phyloP scores from a whole-genome alignment of 2,797 vertebrate species.

The Lutra lutra region DNA sequence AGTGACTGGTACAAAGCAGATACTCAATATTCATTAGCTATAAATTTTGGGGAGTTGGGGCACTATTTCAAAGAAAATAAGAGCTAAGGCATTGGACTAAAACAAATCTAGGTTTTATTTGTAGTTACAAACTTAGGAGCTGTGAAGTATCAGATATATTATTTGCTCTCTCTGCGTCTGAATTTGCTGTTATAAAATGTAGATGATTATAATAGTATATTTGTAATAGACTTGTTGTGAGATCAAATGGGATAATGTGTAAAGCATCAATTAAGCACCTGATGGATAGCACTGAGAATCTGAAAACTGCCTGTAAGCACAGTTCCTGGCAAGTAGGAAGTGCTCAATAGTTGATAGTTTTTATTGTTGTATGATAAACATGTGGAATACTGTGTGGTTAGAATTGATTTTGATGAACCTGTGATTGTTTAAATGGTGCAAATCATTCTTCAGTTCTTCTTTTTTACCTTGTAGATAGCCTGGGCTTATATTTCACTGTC shows the following conservation, averaged over 20 bases:
- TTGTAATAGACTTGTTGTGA: neutral
- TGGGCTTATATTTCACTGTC: neutral
- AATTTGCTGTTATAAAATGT: neutral
- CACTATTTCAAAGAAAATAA: neutral
- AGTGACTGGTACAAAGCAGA: neutral
- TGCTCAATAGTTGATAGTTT: neutral
- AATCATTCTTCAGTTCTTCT: conserved; percentile 14
- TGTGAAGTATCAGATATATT: neutral
- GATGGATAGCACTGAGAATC: neutral
- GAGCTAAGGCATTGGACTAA: neutral
- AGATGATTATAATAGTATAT: neutral
- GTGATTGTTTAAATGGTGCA: neutral
- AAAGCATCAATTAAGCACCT: conserved; percentile 13
- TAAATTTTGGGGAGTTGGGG: neutral
- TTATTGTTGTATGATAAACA: conserved; percentile 32
- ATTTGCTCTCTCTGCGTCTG: neutral
- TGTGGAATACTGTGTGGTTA: neutral
- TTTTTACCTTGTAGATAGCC: neutral
- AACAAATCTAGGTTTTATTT: conserved; percentile 36
- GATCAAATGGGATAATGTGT: neutral
- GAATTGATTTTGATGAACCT: conserved; percentile 16
- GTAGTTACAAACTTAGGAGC: neutral
- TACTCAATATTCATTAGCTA: conserved; percentile 20
- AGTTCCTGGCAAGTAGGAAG: neutral
- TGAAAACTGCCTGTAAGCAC: neutral